phyloP scores from a whole-genome alignment of 1,140 invertebrate species.

The Cotesia vestalis region DNA sequence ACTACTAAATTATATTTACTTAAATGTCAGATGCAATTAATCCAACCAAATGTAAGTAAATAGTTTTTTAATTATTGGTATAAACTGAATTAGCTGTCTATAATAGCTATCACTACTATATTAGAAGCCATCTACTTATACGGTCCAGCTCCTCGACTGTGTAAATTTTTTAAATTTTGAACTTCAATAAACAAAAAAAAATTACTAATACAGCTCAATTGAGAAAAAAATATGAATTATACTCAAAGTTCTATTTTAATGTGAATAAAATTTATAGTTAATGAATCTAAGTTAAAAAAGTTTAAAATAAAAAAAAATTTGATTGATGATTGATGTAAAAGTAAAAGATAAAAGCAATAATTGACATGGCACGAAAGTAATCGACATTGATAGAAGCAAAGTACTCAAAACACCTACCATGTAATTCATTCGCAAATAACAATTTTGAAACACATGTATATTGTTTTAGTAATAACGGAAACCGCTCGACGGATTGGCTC shows the following conservation, averaged over 20 bases:
- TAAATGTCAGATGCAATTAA: not conserved
- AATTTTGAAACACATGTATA: constrained; percentile 10
- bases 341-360: constrained; percentile 30
- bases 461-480: constrained; percentile 40
- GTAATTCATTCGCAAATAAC: constrained; percentile 31
- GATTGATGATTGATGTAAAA: not conserved
- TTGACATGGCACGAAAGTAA: constrained; percentile 29
- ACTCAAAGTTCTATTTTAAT: no score
- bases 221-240: no score
- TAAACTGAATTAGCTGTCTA: not conserved
- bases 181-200: not conserved
- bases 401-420: not conserved
- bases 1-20: not conserved
- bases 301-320: not conserved
- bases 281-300: no score
- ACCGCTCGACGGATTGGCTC: constrained; percentile 52
- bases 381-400: constrained; percentile 12
- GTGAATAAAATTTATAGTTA: no score
- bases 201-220: no score
- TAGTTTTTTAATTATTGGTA: not conserved
- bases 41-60: not conserved
- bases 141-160: no score
- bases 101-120: no score
- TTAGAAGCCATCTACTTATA: no score
- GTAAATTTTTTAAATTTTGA: no score